Evolutionary conservation across 53 echinoderm and acorn worm genomes (phyloP).

Genomic region (Echinarachnius parma): DNA sequence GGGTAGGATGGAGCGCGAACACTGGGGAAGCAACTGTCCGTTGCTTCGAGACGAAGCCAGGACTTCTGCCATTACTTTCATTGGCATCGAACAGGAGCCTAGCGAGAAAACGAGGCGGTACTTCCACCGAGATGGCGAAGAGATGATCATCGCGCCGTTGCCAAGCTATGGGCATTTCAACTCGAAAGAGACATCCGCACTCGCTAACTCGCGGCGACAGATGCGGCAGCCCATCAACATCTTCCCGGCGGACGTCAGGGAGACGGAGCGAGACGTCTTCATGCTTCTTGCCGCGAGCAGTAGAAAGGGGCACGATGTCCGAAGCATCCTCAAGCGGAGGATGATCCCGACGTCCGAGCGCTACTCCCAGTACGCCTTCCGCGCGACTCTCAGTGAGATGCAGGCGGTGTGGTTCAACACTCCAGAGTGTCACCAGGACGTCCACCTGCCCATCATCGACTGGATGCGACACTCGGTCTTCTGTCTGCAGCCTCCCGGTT

Average conservation of each 20-base stretch:
- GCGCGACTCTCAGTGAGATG: slow-evolving; percentile 41
- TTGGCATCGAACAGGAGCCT: slow-evolving; percentile 73
- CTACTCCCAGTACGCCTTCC: slow-evolving; percentile 50
- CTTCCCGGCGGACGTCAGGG: slow-evolving; percentile 44
- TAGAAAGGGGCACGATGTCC: slow-evolving; percentile 61
- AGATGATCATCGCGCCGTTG: slow-evolving; percentile 83
- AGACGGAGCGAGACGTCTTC: slow-evolving; percentile 60
- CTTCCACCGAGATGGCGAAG: slow-evolving; percentile 55
- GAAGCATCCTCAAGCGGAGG: slow-evolving; percentile 63
- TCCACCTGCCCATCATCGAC: slow-evolving; percentile 66
- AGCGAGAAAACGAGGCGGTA: slow-evolving; percentile 69
- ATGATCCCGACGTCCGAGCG: slow-evolving; percentile 60
- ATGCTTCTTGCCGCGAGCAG: slow-evolving; percentile 79
- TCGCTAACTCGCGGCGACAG: not conserved
- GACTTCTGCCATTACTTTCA: slow-evolving; percentile 70
- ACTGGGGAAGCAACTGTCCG: slow-evolving; percentile 79
- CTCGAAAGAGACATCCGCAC: slow-evolving; percentile 28
- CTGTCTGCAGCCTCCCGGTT: slow-evolving; percentile 80
- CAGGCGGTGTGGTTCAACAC: slow-evolving; percentile 76
- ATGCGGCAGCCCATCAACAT: slow-evolving; percentile 13
- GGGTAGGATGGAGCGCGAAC: slow-evolving; percentile 69
- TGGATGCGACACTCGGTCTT: slow-evolving; percentile 92
- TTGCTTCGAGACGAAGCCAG: slow-evolving; percentile 63
- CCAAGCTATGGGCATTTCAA: slow-evolving; percentile 73
- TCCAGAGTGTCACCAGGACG: slow-evolving; percentile 62